These are phyloP conservation scores for Epicauta chinensis DNA, from an alignment of 1,140 invertebrate genomes.

Conservation along the genomic window DNA sequence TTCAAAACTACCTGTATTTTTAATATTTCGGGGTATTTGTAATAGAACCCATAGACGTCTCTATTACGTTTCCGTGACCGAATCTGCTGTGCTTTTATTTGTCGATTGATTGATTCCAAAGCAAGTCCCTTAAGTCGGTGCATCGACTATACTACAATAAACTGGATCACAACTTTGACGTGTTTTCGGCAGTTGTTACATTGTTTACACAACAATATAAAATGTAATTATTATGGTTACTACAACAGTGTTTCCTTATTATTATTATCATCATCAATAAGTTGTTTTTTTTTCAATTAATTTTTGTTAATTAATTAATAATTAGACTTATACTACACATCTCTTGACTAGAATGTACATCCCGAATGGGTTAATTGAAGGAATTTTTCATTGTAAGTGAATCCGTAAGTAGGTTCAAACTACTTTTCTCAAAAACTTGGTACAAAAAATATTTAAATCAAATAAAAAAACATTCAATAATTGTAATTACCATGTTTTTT, in stretches of 20 bases:
- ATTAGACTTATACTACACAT: conserved; percentile 16
- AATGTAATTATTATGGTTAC: conserved; percentile 16
- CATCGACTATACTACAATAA: conserved; percentile 11
- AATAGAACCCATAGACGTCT: no score
- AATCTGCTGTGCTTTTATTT: no score
- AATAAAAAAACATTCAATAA: conserved; percentile 15
- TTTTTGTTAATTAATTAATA: conserved; percentile 1
- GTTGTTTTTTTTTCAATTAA: conserved; percentile 11
- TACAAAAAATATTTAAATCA: conserved; percentile 18
- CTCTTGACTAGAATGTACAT: conserved; percentile 28
- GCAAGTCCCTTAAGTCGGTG: no score
- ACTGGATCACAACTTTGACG: conserved; percentile 33
- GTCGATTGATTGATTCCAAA: no score
- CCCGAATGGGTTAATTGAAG: conserved; percentile 22
- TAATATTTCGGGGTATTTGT: no score
- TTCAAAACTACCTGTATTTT: no score
- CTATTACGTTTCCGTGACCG: no score
- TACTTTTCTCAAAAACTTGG: conserved; percentile 21
- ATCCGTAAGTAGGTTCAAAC: conserved; percentile 15
- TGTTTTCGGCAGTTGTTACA: conserved; percentile 19
- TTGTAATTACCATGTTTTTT: conserved; percentile 4
- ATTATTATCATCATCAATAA: conserved; percentile 10
- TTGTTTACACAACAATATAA: conserved; percentile 9
- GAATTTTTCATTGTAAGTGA: conserved; percentile 25
- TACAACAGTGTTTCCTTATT: conserved; percentile 18